These are phyloP conservation scores for Alloscopus bannaensis DNA, from an alignment of 2,888 invertebrate species.

Conservation along the genomic window DNA sequence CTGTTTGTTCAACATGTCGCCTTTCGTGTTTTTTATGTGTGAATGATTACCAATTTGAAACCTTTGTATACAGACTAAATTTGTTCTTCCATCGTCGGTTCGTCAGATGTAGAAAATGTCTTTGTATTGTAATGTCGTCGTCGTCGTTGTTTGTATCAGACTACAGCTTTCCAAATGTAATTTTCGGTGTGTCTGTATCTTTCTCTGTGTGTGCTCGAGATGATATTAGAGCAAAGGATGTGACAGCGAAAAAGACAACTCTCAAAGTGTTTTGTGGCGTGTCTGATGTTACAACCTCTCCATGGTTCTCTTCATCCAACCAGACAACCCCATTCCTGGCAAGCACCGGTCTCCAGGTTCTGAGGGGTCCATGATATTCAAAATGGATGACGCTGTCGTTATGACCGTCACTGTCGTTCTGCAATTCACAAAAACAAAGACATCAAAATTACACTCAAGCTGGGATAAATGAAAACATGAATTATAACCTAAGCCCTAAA, in stretches of 20 bases:
- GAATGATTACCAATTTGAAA: no score
- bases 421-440: constrained; percentile 19
- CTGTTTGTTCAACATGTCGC: no score
- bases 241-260: constrained; percentile 48
- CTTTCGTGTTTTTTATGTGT: no score
- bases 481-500: background rate
- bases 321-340: constrained; percentile 70
- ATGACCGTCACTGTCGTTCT: constrained; percentile 54
- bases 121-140: no score
- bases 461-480: background rate
- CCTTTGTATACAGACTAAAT: no score
- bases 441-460: background rate
- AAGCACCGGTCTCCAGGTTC: constrained; percentile 68
- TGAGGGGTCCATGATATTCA: constrained; percentile 67
- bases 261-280: constrained; percentile 26
- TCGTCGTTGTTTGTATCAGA: no score
- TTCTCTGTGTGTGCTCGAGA: no score
- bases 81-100: no score
- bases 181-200: no score
- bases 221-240: no score
- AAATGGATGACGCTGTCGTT: constrained; percentile 44
- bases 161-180: no score
- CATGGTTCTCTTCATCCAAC: constrained; percentile 70
- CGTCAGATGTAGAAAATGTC: no score
- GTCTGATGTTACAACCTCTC: constrained; percentile 67